Base-by-base conservation (phyloP, 1,140 invertebrate species). In the Drosophila leontia region DNA sequence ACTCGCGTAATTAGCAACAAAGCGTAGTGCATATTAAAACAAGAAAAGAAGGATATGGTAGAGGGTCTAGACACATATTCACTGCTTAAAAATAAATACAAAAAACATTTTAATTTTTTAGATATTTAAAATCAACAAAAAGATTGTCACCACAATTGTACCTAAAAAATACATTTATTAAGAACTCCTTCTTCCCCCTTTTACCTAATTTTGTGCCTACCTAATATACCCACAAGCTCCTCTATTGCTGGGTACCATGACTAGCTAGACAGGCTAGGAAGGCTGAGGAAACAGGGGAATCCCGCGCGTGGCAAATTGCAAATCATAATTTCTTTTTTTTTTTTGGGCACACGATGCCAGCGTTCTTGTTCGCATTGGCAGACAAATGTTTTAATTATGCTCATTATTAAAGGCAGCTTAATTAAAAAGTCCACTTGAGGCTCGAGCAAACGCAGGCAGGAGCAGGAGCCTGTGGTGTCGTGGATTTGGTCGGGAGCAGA, bases 331-430 rank as follows among this genome's bases (percentile, higher is more conserved):
- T 76, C 35, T 45, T 57, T 65, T 70, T n/a, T n/a, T n/a, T 71
- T 26, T 34, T 32, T 0, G 45, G 35, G 11, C 32, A 45, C 32
- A 45, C 62, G 39, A 60, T 29, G 29, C 69, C 12, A 48, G 64
- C 19, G 61, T 17, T 37, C 34, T 19, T 72, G 35, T 39, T 42
- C 17, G 44, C 59, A 48, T 71, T 51, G 50, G 58, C n/a, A 63
- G 50, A 75, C 72, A 65, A 64, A 76, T 64, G 61, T 65, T 75
- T 76, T 65, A 65, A 76, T 76, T 76, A 76, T 76, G 53, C 45
- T 58, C 60, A 56, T 45, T 76, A 76, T 76, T 76, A 51, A 75
- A 51, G 48, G 19, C 53, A 26, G 44, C 74, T 76, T 76, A 76
- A 76, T 76, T 76, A 76, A 76, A 76, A 76, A 65, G 74, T 63